Evolutionary conservation across 2,888 invertebrate species (phyloP), one percentile per base, ranked within the genome.

Genomic region (Monopis laevigella): DNA sequence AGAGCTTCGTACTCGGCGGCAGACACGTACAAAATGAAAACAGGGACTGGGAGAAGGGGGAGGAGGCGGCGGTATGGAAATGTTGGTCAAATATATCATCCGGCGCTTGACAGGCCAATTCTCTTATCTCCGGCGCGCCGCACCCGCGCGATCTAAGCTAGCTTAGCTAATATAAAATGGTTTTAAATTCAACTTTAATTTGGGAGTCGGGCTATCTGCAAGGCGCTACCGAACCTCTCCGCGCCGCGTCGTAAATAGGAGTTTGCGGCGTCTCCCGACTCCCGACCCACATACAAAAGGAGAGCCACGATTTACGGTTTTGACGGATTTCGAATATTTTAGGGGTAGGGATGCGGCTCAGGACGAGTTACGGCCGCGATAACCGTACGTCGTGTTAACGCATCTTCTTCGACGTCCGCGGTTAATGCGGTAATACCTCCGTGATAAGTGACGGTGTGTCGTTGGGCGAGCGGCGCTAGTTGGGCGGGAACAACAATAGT

Each of bases 21-120:
- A 73, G 74, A 77, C 78, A 78, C 77, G 81, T 75, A 74, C 78
- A 73, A 77, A 81, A 81, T 78, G 81, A 80, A 80, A 80, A 81
- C 72, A 72, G 78, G 69, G 44, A 41, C 40, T 42, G 41, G 6
- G 40, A 65, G 58, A 59, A 55, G 59, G 62, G 59, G 59, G 63
- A 56, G 52, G 54, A 55, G 54, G 56, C 55, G 67, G 65, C 51
- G 51, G 70, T 88, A 89, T 89, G 89, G 89, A 89, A 89, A 89
- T 89, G 88, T 87, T 88, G 89, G 88, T 88, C 88, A 88, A 88
- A 90, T 90, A 90, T 90, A 90, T 90, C 90, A 90, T 90, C 88
- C 88, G 82, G 87, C 58, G 87, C 85, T 86, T 89, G 89, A 89
- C 89, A 89, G 89, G 88, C 88, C 89, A 90, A 89, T 90, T 90